Conservation (phyloP, 2,888 invertebrate species). For the Meteorus cinctellus region DNA sequence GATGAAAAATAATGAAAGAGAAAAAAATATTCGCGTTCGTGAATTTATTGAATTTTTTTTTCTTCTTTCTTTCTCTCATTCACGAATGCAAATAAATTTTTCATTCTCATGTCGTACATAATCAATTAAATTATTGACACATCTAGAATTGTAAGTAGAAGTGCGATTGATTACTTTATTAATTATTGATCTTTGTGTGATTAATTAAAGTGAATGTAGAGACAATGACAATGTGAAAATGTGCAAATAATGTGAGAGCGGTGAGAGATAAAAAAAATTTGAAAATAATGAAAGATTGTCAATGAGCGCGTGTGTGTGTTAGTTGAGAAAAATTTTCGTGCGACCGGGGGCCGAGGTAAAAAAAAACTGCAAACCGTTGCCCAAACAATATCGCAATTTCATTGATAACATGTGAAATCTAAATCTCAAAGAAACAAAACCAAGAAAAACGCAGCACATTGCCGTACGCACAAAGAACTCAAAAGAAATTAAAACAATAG, state of each 20-base stretch:
- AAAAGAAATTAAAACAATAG: slow-evolving; percentile 7
- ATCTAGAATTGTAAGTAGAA: slow-evolving; percentile 47
- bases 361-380: slow-evolving; percentile 29
- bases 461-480: slow-evolving; percentile 20
- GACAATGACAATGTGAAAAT: slow-evolving; percentile 34
- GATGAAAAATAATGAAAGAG: slow-evolving; percentile 7
- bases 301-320: slow-evolving; percentile 43
- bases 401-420: slow-evolving; percentile 58
- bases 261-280: slow-evolving; percentile 10
- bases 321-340: slow-evolving; percentile 46
- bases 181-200: slow-evolving; percentile 47
- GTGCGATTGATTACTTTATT: slow-evolving; percentile 64
- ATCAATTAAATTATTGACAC: slow-evolving; percentile 46
- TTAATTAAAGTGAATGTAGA: slow-evolving; percentile 12
- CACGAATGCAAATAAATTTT: slow-evolving; percentile 37
- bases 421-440: slow-evolving; percentile 41
- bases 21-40: slow-evolving; percentile 30
- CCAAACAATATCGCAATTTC: slow-evolving; percentile 50
- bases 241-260: slow-evolving; percentile 38
- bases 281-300: too few relatives aligned
- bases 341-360: slow-evolving; percentile 48
- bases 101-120: slow-evolving; percentile 48
- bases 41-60: slow-evolving; percentile 26
- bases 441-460: slow-evolving; percentile 17
- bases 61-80: slow-evolving; percentile 17